phyloP scores from a whole-genome alignment of 2,113 vertebrate species.

The Rousettus leschenaultii region DNA sequence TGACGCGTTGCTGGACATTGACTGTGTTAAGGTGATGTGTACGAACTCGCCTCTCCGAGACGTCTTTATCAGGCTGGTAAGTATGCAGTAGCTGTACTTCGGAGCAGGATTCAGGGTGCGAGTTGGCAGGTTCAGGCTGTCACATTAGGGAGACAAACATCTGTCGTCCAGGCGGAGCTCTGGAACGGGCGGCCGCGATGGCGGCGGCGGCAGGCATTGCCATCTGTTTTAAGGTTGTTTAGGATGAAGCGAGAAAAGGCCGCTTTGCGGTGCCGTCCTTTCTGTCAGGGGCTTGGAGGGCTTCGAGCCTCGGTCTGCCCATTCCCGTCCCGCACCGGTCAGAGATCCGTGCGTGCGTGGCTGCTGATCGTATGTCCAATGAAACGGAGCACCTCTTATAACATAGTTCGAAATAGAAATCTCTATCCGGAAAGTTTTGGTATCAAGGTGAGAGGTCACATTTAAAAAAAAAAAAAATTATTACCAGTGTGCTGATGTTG shows the following conservation, averaged over 20 bases:
- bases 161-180: conserved; percentile 29
- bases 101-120: not conserved
- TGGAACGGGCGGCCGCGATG: conserved; percentile 20
- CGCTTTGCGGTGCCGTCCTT: conserved; percentile 3
- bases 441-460: not conserved
- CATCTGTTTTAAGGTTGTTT: conserved; percentile 59
- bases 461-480: not conserved
- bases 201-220: conserved; percentile 51
- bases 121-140: not conserved
- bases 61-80: not conserved
- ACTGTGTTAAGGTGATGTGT: not conserved
- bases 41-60: not conserved
- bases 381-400: not conserved
- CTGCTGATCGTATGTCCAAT: not conserved
- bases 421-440: not conserved
- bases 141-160: conserved; percentile 8
- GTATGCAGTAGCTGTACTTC: not conserved
- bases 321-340: not conserved
- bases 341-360: not conserved
- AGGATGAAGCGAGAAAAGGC: conserved; percentile 34
- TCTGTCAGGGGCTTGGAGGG: not conserved
- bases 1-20: not conserved
- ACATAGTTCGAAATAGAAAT: conserved; percentile 36
- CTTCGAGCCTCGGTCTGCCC: not conserved
- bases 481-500: not conserved